Base-by-base conservation (phyloP, 2,888 invertebrate species). In the Eucera pruinosa region DNA sequence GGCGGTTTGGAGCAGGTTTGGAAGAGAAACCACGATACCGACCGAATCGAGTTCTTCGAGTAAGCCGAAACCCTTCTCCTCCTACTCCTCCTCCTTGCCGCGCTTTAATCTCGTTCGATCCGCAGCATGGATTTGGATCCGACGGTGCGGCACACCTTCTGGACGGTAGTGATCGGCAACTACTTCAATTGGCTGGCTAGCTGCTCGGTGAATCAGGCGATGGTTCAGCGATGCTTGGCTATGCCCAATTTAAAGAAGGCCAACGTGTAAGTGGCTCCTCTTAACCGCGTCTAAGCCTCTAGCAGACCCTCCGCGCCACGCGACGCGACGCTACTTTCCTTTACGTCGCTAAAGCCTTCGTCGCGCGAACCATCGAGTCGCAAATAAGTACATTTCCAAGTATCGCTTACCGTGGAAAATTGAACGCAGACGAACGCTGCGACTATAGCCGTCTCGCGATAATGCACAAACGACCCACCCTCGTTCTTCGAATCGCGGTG, bases 121-220 rank as follows among this genome's bases (percentile, higher is more conserved):
- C 4, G 7, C 90, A 96, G 97, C 88, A 95, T 96, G 93, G 94
- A 96, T 89, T 93, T 94, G 20, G 95, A 97, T 91, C 97, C 96
- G 0, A 95, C 96, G 0, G 94, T 95, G 23, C 94, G 97, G 6
- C 97, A 97, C 88, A 96, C 97, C 0, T 95, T 97, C 86, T 97
- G 97, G 97, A 94, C 95, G 0, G 95, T 96, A 0, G 94, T 95
- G 0, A 93, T 96, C 62, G 97, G 97, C 4, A 97, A 96, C 88
- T 96, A 95, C 89, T 95, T 97, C 87, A 95, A 95, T 81, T 97
- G 96, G 96, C 92, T 97, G 66, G 96, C 96, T 0, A 95, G 96
- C 0, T 97, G 96, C 89, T 96, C 96, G 0, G 96, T 96, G 15
- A 97, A 97, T 91, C 97, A 97, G 92, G 96, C 97, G 0, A 97